phyloP scores from a whole-genome alignment of 1,140 invertebrate species.

The Drosophila ananassae region DNA sequence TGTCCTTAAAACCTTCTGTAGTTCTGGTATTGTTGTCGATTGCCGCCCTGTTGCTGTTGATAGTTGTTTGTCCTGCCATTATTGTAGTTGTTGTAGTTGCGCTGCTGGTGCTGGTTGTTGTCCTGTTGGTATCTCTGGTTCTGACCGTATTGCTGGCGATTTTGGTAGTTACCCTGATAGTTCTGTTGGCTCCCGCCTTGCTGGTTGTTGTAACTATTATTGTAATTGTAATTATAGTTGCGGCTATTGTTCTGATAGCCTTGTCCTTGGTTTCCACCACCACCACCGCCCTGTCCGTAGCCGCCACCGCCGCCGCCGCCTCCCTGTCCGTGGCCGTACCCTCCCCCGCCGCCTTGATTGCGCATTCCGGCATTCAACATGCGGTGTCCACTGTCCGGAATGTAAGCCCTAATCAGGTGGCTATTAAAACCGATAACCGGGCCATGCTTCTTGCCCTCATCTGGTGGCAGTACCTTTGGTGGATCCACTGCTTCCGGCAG shows the following conservation, averaged over 20 bases:
- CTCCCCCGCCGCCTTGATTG: slow-evolving; percentile 9
- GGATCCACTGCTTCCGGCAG: slow-evolving; percentile 90
- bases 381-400: slow-evolving; percentile 40
- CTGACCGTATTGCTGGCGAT: slow-evolving; percentile 38
- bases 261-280: slow-evolving; percentile 19
- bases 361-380: slow-evolving; percentile 41
- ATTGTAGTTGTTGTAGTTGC: slow-evolving; percentile 53
- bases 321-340: background rate
- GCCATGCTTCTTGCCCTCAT: slow-evolving; percentile 72
- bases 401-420: slow-evolving; percentile 28
- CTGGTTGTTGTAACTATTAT: slow-evolving; percentile 35
- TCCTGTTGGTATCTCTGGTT: slow-evolving; percentile 41
- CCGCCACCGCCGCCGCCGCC: slow-evolving; percentile 26
- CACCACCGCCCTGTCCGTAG: slow-evolving; percentile 16
- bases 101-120: slow-evolving; percentile 38
- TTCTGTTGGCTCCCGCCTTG: slow-evolving; percentile 28
- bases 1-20: slow-evolving; percentile 58
- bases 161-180: slow-evolving; percentile 36
- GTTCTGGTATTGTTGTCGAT: slow-evolving; percentile 39
- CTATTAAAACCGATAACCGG: slow-evolving; percentile 64
- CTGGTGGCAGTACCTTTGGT: slow-evolving; percentile 90
- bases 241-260: slow-evolving; percentile 42
- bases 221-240: slow-evolving; percentile 41
- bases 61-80: slow-evolving; percentile 43
- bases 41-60: slow-evolving; percentile 29